Base-by-base conservation (phyloP, 2,113 vertebrate genomes). In the Chaetorhynchus papuensis region DNA sequence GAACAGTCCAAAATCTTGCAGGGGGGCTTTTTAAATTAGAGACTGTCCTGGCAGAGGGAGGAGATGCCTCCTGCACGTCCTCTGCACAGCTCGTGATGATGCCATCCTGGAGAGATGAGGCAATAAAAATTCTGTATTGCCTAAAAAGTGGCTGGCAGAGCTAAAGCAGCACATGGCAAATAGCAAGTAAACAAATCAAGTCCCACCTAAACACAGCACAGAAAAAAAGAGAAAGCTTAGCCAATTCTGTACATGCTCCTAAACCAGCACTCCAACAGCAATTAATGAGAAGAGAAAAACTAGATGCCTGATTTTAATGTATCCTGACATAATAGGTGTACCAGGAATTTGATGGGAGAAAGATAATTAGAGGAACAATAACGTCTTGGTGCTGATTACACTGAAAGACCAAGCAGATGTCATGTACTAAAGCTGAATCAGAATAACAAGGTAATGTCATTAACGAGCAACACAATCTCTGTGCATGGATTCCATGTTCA, bases 331-430 rank as follows among this genome's bases (percentile, higher is more conserved):
- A 92, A 92, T 92, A 89, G 76, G 93, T 95, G 83, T 93, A 93
- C 28, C 86, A 92, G 86, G 93, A 91, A 92, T 94, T 81, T 89
- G 91, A 93, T 54, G 60, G 52, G 28, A 89, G 89, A 90, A 93
- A 83, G 93, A 90, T 89, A 95, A 95, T 93, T 89, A 93, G 83
- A 31, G 60, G 77, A 89, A 93, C 91, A 92, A 87, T 94, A 96
- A 90, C 0, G 2, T 87, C 86, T 90, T 89, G 83, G 57, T 92
- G 74, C 86, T 78, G 90, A 96, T 94, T 93, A 96, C 68, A 59
- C 80, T 28, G 64, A 90, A 94, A 92, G 83, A 93, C 94, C 96
- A 93, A 94, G 86, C 89, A 94, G 86, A 75, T 95, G 89, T 78
- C 76, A 23, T 42, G 72, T 89, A 89, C 89, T 75, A 47, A 94